These are phyloP conservation scores for Bradypodion ventrale DNA, from an alignment of 2,797 vertebrate genomes.

Conservation along the genomic window DNA sequence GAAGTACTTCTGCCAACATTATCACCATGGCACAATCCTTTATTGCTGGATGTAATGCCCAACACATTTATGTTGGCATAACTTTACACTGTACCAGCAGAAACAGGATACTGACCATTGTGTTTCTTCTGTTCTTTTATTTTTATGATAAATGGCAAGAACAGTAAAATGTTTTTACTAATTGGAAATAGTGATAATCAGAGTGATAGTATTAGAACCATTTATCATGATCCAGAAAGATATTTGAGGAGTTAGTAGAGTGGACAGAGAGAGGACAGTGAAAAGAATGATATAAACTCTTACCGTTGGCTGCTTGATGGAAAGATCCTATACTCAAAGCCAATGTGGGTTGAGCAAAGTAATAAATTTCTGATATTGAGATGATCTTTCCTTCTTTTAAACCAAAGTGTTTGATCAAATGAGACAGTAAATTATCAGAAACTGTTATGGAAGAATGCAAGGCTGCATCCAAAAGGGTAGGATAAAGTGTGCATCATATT, in stretches of 20 bases:
- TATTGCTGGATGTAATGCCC: no score
- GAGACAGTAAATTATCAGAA: slow-evolving; percentile 41
- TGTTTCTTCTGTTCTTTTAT: no score
- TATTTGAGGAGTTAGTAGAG: background rate
- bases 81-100: no score
- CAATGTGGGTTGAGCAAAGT: background rate
- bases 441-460: slow-evolving; percentile 40
- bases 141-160: no score
- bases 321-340: background rate
- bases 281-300: no score
- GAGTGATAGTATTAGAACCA: no score
- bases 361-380: no score
- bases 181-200: no score
- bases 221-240: background rate
- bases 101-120: no score
- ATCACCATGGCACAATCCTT: no score
- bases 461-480: slow-evolving; percentile 46
- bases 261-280: background rate
- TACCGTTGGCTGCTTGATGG: background rate
- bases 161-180: background rate
- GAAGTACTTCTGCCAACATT: no score
- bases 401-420: slow-evolving; percentile 56
- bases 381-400: slow-evolving; percentile 36
- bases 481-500: slow-evolving; percentile 59
- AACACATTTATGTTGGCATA: no score